Percentiles rank a stretch among this genome's conserved stretches.
These are phyloP conservation scores for Acanthosepion pharaonis DNA, from an alignment of 2,888 invertebrate species.

Conservation along the genomic window DNA sequence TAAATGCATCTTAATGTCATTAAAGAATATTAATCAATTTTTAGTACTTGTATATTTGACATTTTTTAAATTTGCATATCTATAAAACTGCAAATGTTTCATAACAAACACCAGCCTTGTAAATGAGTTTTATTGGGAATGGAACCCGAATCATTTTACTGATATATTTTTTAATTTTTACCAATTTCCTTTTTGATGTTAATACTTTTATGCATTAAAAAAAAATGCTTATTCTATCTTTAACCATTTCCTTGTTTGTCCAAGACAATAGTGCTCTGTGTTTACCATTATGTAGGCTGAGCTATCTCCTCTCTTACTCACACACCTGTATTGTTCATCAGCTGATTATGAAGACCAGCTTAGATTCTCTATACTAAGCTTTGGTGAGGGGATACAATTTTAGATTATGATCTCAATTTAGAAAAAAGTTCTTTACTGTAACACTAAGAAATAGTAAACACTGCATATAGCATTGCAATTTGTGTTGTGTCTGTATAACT, in stretches of 20 bases:
- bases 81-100: too few species aligned
- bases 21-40: too few species aligned
- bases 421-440: not conserved
- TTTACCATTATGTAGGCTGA: not conserved
- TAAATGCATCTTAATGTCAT: too few species aligned
- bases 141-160: not conserved
- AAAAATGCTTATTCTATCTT: not conserved
- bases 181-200: not conserved
- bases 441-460: not conserved
- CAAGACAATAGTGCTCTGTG: not conserved
- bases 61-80: too few species aligned
- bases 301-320: not conserved
- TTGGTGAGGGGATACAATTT: not conserved
- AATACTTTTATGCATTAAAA: not conserved
- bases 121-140: not conserved
- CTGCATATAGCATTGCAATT: not conserved
- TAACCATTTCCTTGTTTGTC: conserved; percentile 33
- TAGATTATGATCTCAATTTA: not conserved
- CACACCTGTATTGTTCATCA: not conserved
- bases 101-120: too few species aligned
- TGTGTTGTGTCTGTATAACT: too few species aligned
- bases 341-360: not conserved
- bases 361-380: not conserved
- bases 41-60: too few species aligned
- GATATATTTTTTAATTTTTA: not conserved